Base-by-base conservation (phyloP, 2,113 vertebrate genomes). In the Phoxinus phoxinus region DNA sequence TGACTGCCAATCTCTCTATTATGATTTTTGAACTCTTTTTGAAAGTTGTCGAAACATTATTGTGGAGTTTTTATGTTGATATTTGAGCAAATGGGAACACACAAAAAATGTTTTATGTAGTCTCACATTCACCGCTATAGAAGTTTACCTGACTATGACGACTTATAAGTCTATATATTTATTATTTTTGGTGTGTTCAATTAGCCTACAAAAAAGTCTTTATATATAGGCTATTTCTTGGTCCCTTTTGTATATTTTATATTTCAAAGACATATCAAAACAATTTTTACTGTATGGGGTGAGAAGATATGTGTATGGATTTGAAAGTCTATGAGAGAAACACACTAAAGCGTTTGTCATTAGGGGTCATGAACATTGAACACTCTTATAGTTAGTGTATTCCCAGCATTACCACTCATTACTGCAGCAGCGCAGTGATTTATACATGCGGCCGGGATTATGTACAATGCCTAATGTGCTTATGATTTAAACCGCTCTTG, bases 401-500 rank as follows among this genome's bases (percentile, higher is more conserved):
- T 86, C 85, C 67, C 85, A 81, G 61, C 56, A 74, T 72, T 61
- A 59, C n/a, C 80, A 69, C 80, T 74, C 85, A 74, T 74, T 48
- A 46, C 78, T 65, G 67, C 56, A 51, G 71, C 58, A 63, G 23
- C 37, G 23, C 41, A 8, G 76, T 86, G 85, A 86, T 86, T 86
- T 86, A 81, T 86, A 48, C 37, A 46, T 63, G 67, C 56, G 69
- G 7, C 77, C 46, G 85, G 79, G 79, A 86, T 81, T 86, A 81
- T 63, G 69, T 61, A 86, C 79, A 74, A 81, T 74, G 85, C 41
- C 79, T 81, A 81, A 86, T 86, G 85, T 74, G 78, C 77, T 85
- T 85, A 46, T 58, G 76, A 80, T 85, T 81, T 85, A 85, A 85
- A 23, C 84, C 25, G 48, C 84, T 79, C 84, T 48, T 27, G 84